Conservation (phyloP, 2,888 invertebrate genomes). For the Pyrgus malvae region DNA sequence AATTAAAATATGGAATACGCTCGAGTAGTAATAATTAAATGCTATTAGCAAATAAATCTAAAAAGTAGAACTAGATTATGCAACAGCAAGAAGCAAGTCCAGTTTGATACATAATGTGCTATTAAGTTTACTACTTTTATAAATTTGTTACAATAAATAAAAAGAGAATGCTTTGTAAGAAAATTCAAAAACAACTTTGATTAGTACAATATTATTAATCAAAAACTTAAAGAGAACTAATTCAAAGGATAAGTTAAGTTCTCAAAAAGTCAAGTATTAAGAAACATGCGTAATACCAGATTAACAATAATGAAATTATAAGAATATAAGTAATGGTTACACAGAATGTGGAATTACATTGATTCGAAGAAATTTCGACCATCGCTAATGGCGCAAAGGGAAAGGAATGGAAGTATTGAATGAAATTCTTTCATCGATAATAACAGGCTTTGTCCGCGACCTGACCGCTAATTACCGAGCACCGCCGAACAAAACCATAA, state of each 20-base stretch:
- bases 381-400: constrained; percentile 16
- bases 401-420: constrained; percentile 13
- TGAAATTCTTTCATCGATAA: constrained; percentile 27
- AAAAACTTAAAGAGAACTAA: no score
- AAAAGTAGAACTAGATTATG: background rate
- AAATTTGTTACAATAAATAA: no score
- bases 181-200: no score
- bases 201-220: no score
- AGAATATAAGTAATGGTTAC: background rate
- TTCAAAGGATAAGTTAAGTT: no score
- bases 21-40: background rate
- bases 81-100: background rate
- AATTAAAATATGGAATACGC: constrained; percentile 9
- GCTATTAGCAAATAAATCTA: constrained; percentile 1
- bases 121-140: no score
- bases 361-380: constrained; percentile 14
- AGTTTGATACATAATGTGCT: no score
- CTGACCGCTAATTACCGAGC: constrained; percentile 26
- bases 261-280: background rate
- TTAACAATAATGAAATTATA: background rate
- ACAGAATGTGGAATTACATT: background rate
- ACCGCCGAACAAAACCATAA: constrained; percentile 8
- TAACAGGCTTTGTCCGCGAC: constrained; percentile 29
- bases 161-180: no score
- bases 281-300: background rate